These are phyloP conservation scores for Cremastinae sp. DNA, from an alignment of 2,888 invertebrate genomes.

Conservation along the genomic window DNA sequence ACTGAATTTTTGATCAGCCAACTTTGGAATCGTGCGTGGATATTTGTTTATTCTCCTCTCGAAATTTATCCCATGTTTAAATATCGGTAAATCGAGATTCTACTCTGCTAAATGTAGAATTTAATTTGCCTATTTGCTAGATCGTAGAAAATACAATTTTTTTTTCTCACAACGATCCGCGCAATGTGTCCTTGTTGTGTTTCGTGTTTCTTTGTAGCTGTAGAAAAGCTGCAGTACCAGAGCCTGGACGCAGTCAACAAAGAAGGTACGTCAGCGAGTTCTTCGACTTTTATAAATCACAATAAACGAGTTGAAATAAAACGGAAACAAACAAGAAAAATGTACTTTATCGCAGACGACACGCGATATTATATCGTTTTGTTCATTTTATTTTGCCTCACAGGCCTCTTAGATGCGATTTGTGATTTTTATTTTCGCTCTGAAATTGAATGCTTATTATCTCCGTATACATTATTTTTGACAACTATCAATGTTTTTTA, in stretches of 20 bases:
- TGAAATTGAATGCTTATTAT: neutral
- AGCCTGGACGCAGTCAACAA: constrained; percentile 86
- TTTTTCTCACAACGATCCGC: constrained; percentile 50
- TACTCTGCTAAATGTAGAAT: no score
- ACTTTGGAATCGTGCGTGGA: no score
- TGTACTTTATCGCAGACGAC: constrained; percentile 9
- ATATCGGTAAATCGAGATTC: no score
- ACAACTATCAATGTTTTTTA: neutral
- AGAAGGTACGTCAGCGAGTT: constrained; percentile 82
- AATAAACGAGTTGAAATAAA: neutral
- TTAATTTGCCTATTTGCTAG: no score
- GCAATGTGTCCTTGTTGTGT: constrained; percentile 67
- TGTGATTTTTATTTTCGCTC: constrained; percentile 6
- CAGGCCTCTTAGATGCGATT: constrained; percentile 21
- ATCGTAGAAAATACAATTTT: neutral
- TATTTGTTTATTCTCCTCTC: no score
- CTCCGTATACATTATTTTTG: neutral
- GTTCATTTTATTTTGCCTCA: constrained; percentile 13
- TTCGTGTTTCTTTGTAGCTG: constrained; percentile 81
- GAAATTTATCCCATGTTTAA: no score
- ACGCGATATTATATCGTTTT: neutral
- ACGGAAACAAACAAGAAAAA: neutral
- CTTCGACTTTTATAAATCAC: constrained; percentile 19
- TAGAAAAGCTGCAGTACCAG: constrained; percentile 84
- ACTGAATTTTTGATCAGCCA: no score